Evolutionary conservation across 2,888 invertebrate species (phyloP), one percentile per base, ranked within the genome.

Genomic region (Eustalomyia histrio): DNA sequence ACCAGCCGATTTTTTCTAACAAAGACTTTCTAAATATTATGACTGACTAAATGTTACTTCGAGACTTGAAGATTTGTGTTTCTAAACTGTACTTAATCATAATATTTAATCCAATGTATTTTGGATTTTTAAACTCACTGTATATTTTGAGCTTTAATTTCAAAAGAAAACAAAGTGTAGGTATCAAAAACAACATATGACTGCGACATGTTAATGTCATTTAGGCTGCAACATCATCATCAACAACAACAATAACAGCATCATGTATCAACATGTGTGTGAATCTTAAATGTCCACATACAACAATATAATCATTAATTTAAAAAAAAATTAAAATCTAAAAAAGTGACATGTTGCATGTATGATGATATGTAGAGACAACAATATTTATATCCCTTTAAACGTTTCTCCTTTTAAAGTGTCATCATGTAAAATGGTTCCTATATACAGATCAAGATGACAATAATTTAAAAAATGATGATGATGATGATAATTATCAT

Each of bases 191-290:
- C 39, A 67, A 55, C 39, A 67, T 39, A 21, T 53, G 61, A 61
- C 39, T 67, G 55, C 55, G 65, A 55, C 65, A 53, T 39, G 35
- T 35, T 65, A 35, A 29, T 24, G 35, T 53, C 35, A 65, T 52
- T 61, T 67, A 39, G 39, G 12, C 39, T 39, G 39, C 47, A 64
- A 14, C 12, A 63, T 33, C 39, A 65, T 16, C 55, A 65, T 6
- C 57, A 65, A 10, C 60, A 39, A 17, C 29, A 53, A 39, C 29
- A 29, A 6, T 7, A 29, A 7, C 29, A 29, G 7, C 52, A 68
- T 33, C 9, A 61, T 68, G 47, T 50, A 76, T 64, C 76, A 81
- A 81, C 76, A 81, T 81, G 74, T 76, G 69, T 81, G 76, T 69
- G 80, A 80, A 80, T 65, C 76, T 74, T 69, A 52, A 65, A 58